Percentiles rank a stretch among this genome's conserved stretches.
phyloP scores from a whole-genome alignment of 1,140 invertebrate genomes.

The Campoletis sonorensis region DNA sequence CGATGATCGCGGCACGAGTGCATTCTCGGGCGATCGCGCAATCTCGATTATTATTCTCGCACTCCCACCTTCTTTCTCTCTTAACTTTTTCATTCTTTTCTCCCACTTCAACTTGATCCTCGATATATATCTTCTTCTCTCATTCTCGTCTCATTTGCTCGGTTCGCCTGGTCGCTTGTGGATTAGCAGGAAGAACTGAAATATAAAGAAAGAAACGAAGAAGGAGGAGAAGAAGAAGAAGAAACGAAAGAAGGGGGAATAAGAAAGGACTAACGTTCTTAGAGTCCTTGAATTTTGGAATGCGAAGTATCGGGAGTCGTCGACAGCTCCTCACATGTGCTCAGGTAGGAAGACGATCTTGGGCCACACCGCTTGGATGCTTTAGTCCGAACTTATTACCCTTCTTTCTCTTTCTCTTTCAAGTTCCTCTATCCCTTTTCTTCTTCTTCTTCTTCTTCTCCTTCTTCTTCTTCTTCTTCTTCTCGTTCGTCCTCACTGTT shows the following conservation, averaged over 20 bases:
- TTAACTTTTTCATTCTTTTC: too few species aligned
- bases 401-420: neutral
- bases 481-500: neutral
- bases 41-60: constrained; percentile 22
- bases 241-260: neutral
- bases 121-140: constrained; percentile 2
- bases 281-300: constrained; percentile 67
- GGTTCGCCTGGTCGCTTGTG: neutral
- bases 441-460: neutral
- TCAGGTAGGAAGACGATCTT: constrained; percentile 21
- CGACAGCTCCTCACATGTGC: constrained; percentile 5
- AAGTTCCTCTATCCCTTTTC: too few species aligned
- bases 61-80: neutral
- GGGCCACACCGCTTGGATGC: constrained; percentile 10
- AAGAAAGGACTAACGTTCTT: neutral
- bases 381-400: neutral
- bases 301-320: constrained; percentile 58
- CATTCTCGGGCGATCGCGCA: neutral
- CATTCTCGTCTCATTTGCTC: neutral
- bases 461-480: neutral
- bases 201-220: neutral
- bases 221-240: neutral
- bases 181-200: neutral
- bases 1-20: neutral
- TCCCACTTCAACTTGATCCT: neutral